These are phyloP conservation scores for Ophraella communa DNA, from an alignment of 2,888 invertebrate species.

Conservation along the genomic window DNA sequence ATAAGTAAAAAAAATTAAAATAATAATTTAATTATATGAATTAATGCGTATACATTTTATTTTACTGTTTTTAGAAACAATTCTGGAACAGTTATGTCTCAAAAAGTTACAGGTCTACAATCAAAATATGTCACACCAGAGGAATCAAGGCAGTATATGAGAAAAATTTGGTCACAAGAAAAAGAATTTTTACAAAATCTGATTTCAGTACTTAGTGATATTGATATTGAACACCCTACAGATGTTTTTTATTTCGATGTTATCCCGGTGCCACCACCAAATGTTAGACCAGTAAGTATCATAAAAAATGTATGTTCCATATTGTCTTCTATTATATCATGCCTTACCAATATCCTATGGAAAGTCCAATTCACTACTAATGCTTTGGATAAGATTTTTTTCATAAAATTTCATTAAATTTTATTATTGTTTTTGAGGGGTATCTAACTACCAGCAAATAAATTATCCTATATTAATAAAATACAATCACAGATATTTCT, in stretches of 20 bases:
- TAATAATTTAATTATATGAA: too few species aligned
- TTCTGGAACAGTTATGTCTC: background rate
- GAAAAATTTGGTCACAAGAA: constrained; percentile 76
- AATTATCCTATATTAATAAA: too few species aligned
- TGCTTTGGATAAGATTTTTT: too few species aligned
- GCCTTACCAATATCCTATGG: too few species aligned
- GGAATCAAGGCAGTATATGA: constrained; percentile 54
- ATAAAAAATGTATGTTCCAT: background rate
- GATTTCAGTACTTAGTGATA: constrained; percentile 70
- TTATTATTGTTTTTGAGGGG: too few species aligned
- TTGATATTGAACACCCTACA: constrained; percentile 67
- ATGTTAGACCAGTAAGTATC: constrained; percentile 75
- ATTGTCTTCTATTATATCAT: too few species aligned
- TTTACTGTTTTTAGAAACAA: constrained; percentile 13
- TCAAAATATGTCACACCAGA: constrained; percentile 54
- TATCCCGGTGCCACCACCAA: constrained; percentile 85
- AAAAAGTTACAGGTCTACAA: constrained; percentile 39
- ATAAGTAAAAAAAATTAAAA: too few species aligned
- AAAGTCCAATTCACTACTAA: too few species aligned
- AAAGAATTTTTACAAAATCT: constrained; percentile 71
- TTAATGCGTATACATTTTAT: background rate
- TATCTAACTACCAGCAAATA: too few species aligned
- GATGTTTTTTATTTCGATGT: constrained; percentile 88
- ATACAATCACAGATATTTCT: too few species aligned
- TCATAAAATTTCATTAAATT: too few species aligned